Evolutionary conservation across 2,797 vertebrate genomes (phyloP).

Genomic region (Vespertilio murinus): DNA sequence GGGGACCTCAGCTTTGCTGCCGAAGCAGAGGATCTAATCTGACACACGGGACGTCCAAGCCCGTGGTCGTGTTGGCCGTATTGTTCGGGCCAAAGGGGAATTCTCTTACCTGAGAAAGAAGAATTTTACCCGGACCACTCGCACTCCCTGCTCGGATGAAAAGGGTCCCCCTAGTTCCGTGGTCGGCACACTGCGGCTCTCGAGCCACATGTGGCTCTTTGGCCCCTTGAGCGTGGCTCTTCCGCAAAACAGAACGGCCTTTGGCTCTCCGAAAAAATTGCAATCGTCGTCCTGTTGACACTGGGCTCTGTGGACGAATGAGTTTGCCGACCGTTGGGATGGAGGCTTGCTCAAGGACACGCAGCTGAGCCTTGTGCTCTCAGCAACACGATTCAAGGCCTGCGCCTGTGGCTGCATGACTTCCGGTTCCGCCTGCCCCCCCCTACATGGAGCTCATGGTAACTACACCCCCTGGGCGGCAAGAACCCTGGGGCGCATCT

Average conservation of each 20-base stretch:
- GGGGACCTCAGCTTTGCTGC: conserved; percentile 71
- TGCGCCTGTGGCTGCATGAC: background rate
- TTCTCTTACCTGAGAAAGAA: conserved; percentile 29
- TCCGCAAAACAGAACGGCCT: no score
- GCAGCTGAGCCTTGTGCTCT: background rate
- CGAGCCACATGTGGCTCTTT: no score
- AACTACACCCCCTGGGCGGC: background rate
- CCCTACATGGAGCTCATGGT: background rate
- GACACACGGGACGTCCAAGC: conserved; percentile 74
- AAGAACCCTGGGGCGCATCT: background rate
- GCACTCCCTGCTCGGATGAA: background rate
- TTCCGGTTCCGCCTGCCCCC: no score
- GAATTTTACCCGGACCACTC: background rate
- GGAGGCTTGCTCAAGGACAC: background rate
- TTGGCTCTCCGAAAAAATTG: no score
- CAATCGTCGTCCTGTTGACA: no score
- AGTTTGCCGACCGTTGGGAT: no score
- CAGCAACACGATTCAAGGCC: background rate
- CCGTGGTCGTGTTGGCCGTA: conserved; percentile 70
- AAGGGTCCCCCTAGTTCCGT: background rate
- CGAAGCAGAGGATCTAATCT: conserved; percentile 72
- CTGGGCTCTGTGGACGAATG: no score
- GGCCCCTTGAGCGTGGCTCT: no score
- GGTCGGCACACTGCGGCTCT: no score
- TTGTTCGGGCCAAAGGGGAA: conserved; percentile 70